Base-by-base conservation (phyloP, 2,888 invertebrate species). In the Netelia fuscicornis region DNA sequence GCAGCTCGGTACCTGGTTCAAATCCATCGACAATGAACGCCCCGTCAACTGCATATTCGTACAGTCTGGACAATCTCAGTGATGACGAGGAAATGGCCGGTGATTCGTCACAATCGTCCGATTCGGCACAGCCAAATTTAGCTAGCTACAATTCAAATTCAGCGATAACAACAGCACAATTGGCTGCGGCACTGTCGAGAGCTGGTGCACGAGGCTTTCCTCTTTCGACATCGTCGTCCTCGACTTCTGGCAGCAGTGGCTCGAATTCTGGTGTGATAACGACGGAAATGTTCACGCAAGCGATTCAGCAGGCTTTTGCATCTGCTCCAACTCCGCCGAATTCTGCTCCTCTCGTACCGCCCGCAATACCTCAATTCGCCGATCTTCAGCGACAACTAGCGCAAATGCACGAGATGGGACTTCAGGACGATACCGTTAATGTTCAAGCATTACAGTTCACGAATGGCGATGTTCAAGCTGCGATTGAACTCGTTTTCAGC, bases 371-470 rank as follows among this genome's bases (percentile, higher is more conserved):
- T 0, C 90, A 89, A 74, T 76, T 88, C 2, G 80, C 89, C 1
- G 89, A 93, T 82, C 84, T 92, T n/a, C 92, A 88, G 83, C 87
- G 95, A 1, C 97, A 97, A 89, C 94, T 97, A 86, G 95, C 95
- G 75, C 97, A 97, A 91, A 97, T 99, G 97, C 96, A 97, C 87
- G 98, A 98, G 92, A 97, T 99, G 96, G 99, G 99, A 0, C 96
- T 99, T 23, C 94, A 96, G 37, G 97, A 99, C 94, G 98, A 98
- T 91, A 95, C 96, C 2, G 95, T 97, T 74, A 98, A 98, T 92
- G 94, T 98, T n/a, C 96, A 97, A 88, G 98, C 98, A 2, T 94
- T 99, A 58, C 96, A 97, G 86, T 96, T 97, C 77, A 97, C 97
- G 68, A 95, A 95, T 88, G 98, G 99, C 76, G 97, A 98, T 92